Evolutionary conservation across 2,888 invertebrate genomes (phyloP), one percentile per base, ranked within the genome.

Genomic region (Caprella mutica): DNA sequence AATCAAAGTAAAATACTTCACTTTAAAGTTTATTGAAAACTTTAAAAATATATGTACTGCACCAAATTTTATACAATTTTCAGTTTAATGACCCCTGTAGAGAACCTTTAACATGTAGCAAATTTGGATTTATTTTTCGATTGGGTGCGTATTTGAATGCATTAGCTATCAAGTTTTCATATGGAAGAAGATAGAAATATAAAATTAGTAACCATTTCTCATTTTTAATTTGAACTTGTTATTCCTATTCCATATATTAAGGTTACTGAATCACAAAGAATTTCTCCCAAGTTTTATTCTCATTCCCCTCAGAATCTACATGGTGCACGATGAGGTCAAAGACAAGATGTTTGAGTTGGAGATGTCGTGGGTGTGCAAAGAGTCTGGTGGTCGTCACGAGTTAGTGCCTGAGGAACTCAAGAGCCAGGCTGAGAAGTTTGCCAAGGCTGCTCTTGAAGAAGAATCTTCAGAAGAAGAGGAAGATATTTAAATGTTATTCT

Each of bases 271-370:
- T 33, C 8, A 33, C 9, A 9, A 12, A 9, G 12, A 33, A 9
- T 9, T 12, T 8, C 33, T 9, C 33, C 12, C 9, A 33, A 8
- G 9, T 35, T 12, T 35, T 12, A 14, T 12, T 33, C 17, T 40
- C 1, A 40, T 40, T 1, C 26, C 21, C 23, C 43, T 5, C 64
- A 64, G 64, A 66, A 85, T 91, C 70, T 90, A 91, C 70, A 75
- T 87, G 51, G 89, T 91, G 1, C 90, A 91, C 68, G 90, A 91
- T 71, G 90, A 97, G 72, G 78, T 96, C 5, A 98, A 97, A 75
- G 91, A 92, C 74, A 91, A 92, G 73, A 84, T 89, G 68, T 97
- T 97, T 72, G 93, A 93, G 71, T 76, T 94, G 68, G 96, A 97
- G 74, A 79, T 97, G 69, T 91, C 93, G 54, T 91, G 96, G 86